Base-by-base conservation (phyloP, 2,888 invertebrate genomes). In the Brachylomia viminalis region DNA sequence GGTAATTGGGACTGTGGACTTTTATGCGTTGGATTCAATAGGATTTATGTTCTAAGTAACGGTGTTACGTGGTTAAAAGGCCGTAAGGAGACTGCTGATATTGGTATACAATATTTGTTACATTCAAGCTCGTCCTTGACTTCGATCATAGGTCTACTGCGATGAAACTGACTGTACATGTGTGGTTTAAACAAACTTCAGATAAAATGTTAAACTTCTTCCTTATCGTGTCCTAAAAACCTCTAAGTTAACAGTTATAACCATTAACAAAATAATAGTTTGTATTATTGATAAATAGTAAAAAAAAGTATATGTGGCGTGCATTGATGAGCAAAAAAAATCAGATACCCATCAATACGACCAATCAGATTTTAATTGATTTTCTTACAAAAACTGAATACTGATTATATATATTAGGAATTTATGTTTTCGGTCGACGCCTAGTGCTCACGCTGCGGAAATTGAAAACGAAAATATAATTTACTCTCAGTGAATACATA, bases 21-120 rank as follows among this genome's bases (percentile, higher is more conserved):
- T 86, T 83, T 68, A 81, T 68, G 79, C 23, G 38, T 52, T 45
- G 64, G 38, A 61, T 84, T 73, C 42, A 62, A 77, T 56, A 65
- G 56, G 70, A 87, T 85, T 84, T 79, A 85, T 74, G 59, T 75
- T 66, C 23, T 61, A 49, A 72, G 65, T 49, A 64, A 7, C 42
- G 15, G 27, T 58, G n/a, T 33, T 61, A 62, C 6, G 65, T 67
- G 27, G 54, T 20, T 30, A 49, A 61, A 73, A 52, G 23, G 54
- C 33, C 20, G 15, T 20, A 17, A n/a, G 17, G 15, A 33, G 42
- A 15, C 7, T 42, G 23, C 17, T 27, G 13, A 59, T 45, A 17
- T 45, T 17, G n/a, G n/a, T 42, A 30, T 20, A 17, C 59, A 52
- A 49, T 42, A 10, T 42, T 42, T 42, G 42, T 42, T 42, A 10